A percentile compares a stretch with the other conserved stretches of the same genome.
phyloP scores from a whole-genome alignment of 2,113 vertebrate species.

The Glareola pratincola region DNA sequence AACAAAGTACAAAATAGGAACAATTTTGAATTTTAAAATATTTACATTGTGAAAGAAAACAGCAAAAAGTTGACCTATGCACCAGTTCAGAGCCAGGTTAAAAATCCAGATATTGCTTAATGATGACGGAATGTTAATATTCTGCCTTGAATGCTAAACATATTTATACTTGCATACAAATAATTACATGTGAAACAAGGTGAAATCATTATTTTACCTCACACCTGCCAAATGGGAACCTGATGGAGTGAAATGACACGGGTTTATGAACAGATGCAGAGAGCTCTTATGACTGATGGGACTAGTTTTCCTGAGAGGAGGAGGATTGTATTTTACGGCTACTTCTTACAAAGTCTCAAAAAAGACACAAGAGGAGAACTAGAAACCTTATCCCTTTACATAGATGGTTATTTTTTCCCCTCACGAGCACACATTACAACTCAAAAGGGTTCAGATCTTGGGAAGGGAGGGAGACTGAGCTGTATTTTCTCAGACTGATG shows the following conservation, averaged over 20 bases:
- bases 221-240: not conserved
- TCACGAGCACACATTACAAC: rapidly evolving
- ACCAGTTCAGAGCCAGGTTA: not conserved
- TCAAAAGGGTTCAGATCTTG: not conserved
- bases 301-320: not conserved
- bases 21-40: not conserved
- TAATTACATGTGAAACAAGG: not conserved
- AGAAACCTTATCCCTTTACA: not conserved
- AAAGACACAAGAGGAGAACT: not conserved
- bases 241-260: not conserved
- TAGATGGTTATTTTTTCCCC: not conserved
- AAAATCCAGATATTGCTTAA: not conserved
- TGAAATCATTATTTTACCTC: not conserved
- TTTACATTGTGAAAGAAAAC: not conserved
- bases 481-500: not conserved
- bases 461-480: not conserved
- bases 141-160: not conserved
- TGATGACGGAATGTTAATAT: not conserved
- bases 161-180: not conserved
- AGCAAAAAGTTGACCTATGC: not conserved
- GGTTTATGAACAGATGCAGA: not conserved
- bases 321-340: not conserved
- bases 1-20: not conserved
- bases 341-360: not conserved
- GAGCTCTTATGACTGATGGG: not conserved